Conservation (phyloP, 2,888 invertebrate genomes). For the Chymomyza amoena region DNA sequence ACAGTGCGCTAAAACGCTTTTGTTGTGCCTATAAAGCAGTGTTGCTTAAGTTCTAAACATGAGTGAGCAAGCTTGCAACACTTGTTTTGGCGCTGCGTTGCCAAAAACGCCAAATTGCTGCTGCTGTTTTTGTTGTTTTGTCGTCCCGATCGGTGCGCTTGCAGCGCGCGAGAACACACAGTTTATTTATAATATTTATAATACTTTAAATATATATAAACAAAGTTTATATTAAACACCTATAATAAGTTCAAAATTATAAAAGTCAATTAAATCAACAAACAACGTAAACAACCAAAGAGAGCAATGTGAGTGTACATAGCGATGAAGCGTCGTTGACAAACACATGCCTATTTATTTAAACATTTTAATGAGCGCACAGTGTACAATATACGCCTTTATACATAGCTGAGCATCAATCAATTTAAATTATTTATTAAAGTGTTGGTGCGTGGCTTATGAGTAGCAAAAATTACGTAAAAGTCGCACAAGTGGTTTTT, state of each 20-base stretch:
- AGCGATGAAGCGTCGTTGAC: constrained; percentile 8
- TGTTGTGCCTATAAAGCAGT: constrained; percentile 36
- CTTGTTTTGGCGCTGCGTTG: constrained; percentile 2
- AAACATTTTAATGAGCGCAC: constrained; percentile 39
- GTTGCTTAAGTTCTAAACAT: not conserved
- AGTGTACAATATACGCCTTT: not conserved
- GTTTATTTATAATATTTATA: not conserved
- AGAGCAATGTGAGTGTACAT: constrained; percentile 40
- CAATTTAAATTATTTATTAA: constrained; percentile 38
- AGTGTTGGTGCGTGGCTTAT: constrained; percentile 20
- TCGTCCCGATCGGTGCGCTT: not conserved
- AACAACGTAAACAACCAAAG: constrained; percentile 7
- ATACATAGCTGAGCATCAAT: constrained; percentile 32
- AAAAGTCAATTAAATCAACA: constrained; percentile 50
- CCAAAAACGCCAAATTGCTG: constrained; percentile 25
- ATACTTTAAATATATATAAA: not conserved
- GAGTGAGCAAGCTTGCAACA: not conserved
- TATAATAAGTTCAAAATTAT: constrained; percentile 41
- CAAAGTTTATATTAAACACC: not conserved
- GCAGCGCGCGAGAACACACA: not conserved
- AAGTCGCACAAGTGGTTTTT: constrained; percentile 27
- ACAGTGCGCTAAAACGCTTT: constrained; percentile 44
- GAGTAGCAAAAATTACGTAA: constrained; percentile 47
- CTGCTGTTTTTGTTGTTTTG: constrained; percentile 14
- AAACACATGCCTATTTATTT: constrained; percentile 41